Base-by-base conservation (phyloP, 1,140 invertebrate species). In the Ceratina calcarata region DNA sequence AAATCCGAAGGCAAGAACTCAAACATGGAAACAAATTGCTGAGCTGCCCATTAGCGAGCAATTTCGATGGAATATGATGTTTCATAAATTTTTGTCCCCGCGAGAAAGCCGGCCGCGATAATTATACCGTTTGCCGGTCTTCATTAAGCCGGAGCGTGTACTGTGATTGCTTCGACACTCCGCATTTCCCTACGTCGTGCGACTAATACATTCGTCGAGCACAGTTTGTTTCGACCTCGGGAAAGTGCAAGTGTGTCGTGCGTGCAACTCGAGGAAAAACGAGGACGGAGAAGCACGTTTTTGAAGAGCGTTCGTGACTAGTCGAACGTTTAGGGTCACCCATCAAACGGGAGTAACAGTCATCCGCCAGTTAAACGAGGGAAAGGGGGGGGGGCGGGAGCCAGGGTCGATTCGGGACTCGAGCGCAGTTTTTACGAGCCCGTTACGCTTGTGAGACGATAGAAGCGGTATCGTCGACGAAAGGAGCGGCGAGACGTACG, bases 101-200 rank as follows among this genome's bases (percentile, higher is more conserved):
- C 18, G 67, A 55, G 51, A n/a, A 69, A 69, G 22, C 67, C 22
- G 6, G 32, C 51, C 45, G 27, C 51, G 16, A 67, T 66, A 75
- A 75, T 67, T 45, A 75, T 65, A 49, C 45, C 60, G 61, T 22
- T 68, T 18, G 49, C 53, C 51, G 73, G 18, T 67, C 45, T 75
- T 67, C 62, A 67, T 67, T 67, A 65, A 65, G 72, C 72, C 22
- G n/a, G 72, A 74, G 49, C 73, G 51, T 45, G 45, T 13, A 10
- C 8, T 20, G 20, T 75, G 67, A 75, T 75, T 75, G 72, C 71
- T 61, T 73, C 32, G 62, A 24, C 71, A 45, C 62, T 64, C 71
- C 71, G 58, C 24, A 58, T 74, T 60, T 64, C 55, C 20, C 32
- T 10, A 37, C 24, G 58, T 24, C 15, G 27, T 6, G 16, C 18